Conservation (phyloP, 2,888 invertebrate species). For the Lacanobia wlatinum region DNA sequence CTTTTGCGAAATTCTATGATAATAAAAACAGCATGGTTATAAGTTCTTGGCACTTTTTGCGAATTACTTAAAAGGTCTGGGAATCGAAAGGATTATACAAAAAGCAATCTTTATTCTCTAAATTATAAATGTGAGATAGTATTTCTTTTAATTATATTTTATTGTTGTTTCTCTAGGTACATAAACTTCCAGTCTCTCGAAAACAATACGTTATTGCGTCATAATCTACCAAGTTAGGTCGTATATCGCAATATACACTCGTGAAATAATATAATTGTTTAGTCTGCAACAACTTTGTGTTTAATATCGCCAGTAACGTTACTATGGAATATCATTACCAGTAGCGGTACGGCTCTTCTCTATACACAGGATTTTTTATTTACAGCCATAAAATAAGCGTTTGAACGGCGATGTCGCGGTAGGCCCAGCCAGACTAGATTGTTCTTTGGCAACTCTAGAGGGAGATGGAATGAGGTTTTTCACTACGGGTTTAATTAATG, state of each 20-base stretch:
- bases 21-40: too few species aligned
- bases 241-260: conserved; percentile 13
- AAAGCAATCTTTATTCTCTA: too few species aligned
- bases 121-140: background rate
- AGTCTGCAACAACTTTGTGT: conserved; percentile 18
- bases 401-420: too few species aligned
- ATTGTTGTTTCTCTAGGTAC: background rate
- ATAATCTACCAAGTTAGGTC: background rate
- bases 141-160: background rate
- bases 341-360: conserved; percentile 20
- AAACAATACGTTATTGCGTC: background rate
- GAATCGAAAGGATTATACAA: background rate
- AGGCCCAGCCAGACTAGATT: too few species aligned
- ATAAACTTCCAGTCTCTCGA: background rate
- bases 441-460: too few species aligned
- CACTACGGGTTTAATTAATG: too few species aligned
- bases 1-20: too few species aligned
- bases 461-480: too few species aligned
- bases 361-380: conserved; percentile 35
- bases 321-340: conserved; percentile 38
- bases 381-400: conserved; percentile 27
- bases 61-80: background rate
- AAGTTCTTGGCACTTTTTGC: background rate
- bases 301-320: conserved; percentile 23
- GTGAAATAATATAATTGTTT: conserved; percentile 25